A percentile compares a stretch with the other conserved stretches of the same genome.
These are phyloP conservation scores for Leptodactylus fuscus DNA, from an alignment of 2,113 vertebrate genomes.

Conservation along the genomic window DNA sequence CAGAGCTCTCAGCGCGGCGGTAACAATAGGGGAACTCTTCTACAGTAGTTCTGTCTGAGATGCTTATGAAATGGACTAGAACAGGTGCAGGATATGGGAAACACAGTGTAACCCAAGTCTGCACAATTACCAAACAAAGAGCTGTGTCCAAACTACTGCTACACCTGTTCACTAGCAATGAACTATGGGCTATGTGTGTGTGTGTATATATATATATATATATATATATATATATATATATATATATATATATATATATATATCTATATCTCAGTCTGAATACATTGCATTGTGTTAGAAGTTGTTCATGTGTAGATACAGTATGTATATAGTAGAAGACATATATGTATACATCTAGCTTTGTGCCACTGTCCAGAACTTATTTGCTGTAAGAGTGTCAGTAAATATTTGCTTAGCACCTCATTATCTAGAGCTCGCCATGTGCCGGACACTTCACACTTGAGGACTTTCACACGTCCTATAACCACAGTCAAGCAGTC, in stretches of 20 bases:
- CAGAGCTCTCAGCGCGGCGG: not conserved
- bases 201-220: too few relatives aligned
- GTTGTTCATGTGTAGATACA: too few relatives aligned
- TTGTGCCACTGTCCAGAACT: not conserved
- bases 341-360: too few relatives aligned
- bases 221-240: too few relatives aligned
- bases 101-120: slow-evolving; percentile 9
- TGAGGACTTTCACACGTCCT: not conserved
- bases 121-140: slow-evolving; percentile 1
- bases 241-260: too few relatives aligned
- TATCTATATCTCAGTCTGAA: too few relatives aligned
- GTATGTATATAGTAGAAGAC: too few relatives aligned
- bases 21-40: slow-evolving; percentile 15
- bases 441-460: not conserved
- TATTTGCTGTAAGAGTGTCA: not conserved
- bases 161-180: not conserved
- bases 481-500: not conserved
- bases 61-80: slow-evolving; percentile 17
- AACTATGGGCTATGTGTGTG: too few relatives aligned
- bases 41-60: not conserved
- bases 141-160: not conserved
- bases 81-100: slow-evolving; percentile 52
- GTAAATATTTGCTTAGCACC: slow-evolving; percentile 20
- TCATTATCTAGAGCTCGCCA: not conserved
- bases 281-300: too few relatives aligned